Base-by-base conservation (phyloP, 2,797 vertebrate genomes). In the Crenuchus spilurus region DNA sequence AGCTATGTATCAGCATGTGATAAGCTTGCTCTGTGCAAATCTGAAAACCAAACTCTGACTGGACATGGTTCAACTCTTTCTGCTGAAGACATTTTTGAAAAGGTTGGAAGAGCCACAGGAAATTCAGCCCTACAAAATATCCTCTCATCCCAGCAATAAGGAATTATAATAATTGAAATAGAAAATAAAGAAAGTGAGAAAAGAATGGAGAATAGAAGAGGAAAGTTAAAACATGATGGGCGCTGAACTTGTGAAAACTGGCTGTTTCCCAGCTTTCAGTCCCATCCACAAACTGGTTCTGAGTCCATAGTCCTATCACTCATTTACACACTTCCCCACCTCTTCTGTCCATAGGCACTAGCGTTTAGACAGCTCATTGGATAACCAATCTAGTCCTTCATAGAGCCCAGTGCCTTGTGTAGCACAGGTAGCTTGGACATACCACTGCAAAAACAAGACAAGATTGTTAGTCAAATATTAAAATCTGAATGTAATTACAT, bases 361-460 rank as follows among this genome's bases (percentile, higher is more conserved):
- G 70, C 20, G 74, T 58, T 76, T 76, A 52, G 78, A 80, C 55
- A 80, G 63, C 63, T 81, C 93, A 0, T 86, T 87, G 86, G 94
- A 95, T 76, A 96, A 90, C 95, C 95, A 96, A 80, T 96, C 95
- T 66, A 96, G 92, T 82, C 95, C 95, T 58, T 96, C 95, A 18
- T 94, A 96, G 24, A 96, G 91, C 66, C 95, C 95, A 0, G 85
- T 90, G 79, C 95, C 95, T 74, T 94, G 92, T 51, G 93, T 95
- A 18, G 95, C 95, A 22, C 94, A 95, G 73, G 95, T 93, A 1
- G 92, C 90, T 89, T 96, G 91, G 46, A 96, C 88, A 0, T 95
- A 87, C 95, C 95, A 96, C 95, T 97, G 92, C 54, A 28, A 75
- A 33, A 13, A 46, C 13, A 55, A 62, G n/a, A 61, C 8, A 33